Evolutionary conservation across 1,140 invertebrate species (phyloP).

Genomic region (Psix sp.): DNA sequence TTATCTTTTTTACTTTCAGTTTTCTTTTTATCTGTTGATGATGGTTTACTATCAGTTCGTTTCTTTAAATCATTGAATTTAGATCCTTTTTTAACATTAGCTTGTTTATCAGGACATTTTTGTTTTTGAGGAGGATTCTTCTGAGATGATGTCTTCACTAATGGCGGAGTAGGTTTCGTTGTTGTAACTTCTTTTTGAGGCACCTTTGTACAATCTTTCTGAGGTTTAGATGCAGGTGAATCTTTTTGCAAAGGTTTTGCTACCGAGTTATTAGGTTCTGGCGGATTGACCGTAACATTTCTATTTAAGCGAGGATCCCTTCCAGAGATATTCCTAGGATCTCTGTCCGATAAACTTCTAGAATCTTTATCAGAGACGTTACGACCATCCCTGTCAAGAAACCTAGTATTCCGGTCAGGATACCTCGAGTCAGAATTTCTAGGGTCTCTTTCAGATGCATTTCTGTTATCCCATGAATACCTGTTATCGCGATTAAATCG

Average conservation of each 20-base stretch:
- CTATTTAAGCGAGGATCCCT: conserved; percentile 59
- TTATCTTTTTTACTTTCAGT: not conserved
- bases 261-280: too few species aligned
- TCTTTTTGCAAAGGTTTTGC: too few species aligned
- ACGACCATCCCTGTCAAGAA: conserved; percentile 22
- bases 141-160: too few species aligned
- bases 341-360: conserved; percentile 29
- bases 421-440: conserved; percentile 7
- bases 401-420: conserved; percentile 31
- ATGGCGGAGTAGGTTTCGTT: too few species aligned
- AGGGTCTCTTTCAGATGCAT: conserved; percentile 20
- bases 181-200: not conserved
- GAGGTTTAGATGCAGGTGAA: too few species aligned
- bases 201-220: not conserved
- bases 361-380: conserved; percentile 21
- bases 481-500: conserved; percentile 57
- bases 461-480: conserved; percentile 44
- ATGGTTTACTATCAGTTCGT: not conserved
- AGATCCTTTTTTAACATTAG: conserved; percentile 1
- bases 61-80: conserved; percentile 8
- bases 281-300: too few species aligned
- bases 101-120: not conserved
- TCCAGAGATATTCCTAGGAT: conserved; percentile 21
- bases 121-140: not conserved
- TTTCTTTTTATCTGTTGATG: conserved; percentile 6